Base-by-base conservation (phyloP, 1,140 invertebrate genomes). In the Orussus abietinus region DNA sequence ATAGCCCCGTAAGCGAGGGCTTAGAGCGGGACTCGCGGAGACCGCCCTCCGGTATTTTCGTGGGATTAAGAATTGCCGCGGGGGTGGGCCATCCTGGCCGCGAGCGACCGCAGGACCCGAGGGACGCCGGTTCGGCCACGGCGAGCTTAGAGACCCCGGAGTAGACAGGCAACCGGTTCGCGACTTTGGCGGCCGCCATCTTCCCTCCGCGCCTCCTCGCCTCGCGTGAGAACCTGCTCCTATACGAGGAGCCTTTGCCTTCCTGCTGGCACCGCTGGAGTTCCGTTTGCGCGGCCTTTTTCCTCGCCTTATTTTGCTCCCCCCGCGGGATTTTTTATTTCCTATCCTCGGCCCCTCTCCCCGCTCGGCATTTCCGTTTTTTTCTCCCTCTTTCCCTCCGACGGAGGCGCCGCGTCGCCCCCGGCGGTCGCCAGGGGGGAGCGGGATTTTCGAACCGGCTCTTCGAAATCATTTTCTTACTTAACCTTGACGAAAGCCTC, bases 121-220 rank as follows among this genome's bases (percentile, higher is more conserved):
- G 19, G n/a, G n/a, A 30, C 30, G 30, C 28, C 35, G 20, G 37
- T 33, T 35, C 35, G 29, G 43, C 44, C n/a, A 35, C 37, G 35
- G 39, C 38, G 46, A 57, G 51, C 51, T 57, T 63, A 58, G 60
- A 55, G 56, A 63, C 55, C 56, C 43, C 56, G 49, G 37, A 49
- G 46, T 32, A 55, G 55, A 58, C 53, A 54, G 41, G 55, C 59
- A 69, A 72, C 67, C 67, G 67, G 69, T 72, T 72, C 53, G 59
- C 57, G 51, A 57, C 60, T 69, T 68, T 69, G 58, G 58, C 57
- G 49, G 56, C 57, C 57, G 66, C 66, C 66, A 68, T 67, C 63
- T 70, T 68, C 57, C 51, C 59, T 48, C 61, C 54, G 58, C 57
- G 53, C 59, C 55, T 63, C 56, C 47, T 62, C 49, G 53, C 47